These are phyloP conservation scores for Anagrus nilaparvatae DNA, from an alignment of 1,140 invertebrate genomes.

Conservation along the genomic window DNA sequence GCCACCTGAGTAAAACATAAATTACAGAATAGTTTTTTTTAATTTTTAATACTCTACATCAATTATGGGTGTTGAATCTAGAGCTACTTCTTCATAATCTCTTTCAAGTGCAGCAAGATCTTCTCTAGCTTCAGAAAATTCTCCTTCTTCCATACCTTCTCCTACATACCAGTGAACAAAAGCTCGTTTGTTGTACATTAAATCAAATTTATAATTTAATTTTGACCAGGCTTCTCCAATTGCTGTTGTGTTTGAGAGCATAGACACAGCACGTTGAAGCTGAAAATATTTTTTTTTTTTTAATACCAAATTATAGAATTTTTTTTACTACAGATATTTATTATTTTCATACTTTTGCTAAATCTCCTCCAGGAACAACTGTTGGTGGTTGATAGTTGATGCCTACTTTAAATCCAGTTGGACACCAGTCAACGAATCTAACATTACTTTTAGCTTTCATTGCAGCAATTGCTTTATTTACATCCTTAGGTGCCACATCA, in stretches of 20 bases:
- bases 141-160: constrained; percentile 71
- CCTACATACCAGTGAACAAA: constrained; percentile 70
- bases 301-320: background rate
- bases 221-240: constrained; percentile 31
- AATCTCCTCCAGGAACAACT: constrained; percentile 21
- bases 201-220: constrained; percentile 20
- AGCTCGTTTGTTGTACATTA: constrained; percentile 46
- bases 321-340: background rate
- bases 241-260: constrained; percentile 39
- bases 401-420: constrained; percentile 61
- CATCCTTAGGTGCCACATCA: constrained; percentile 40
- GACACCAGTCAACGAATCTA: constrained; percentile 61
- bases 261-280: constrained; percentile 21
- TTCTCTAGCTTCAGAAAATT: constrained; percentile 76
- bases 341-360: constrained; percentile 19
- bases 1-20: too few species aligned
- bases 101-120: constrained; percentile 61
- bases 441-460: constrained; percentile 38
- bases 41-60: too few species aligned
- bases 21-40: too few species aligned
- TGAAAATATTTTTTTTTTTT: background rate
- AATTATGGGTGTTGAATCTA: constrained; percentile 41
- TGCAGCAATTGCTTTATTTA: constrained; percentile 19
- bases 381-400: constrained; percentile 43
- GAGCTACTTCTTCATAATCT: constrained; percentile 53